Conservation (phyloP, 2,797 vertebrate species). For the Microchirus variegatus region DNA sequence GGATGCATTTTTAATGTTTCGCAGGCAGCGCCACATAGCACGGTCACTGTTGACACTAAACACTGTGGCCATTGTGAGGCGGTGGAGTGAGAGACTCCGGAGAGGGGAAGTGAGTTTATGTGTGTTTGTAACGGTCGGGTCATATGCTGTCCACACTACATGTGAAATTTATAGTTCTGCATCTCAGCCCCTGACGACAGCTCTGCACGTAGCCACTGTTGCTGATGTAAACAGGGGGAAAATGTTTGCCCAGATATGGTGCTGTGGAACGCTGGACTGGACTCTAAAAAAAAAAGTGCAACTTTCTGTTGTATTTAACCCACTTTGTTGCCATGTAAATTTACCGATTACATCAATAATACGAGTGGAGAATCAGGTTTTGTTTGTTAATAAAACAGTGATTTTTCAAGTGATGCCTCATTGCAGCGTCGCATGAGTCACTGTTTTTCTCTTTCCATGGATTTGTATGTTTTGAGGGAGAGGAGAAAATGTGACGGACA, state of each 20-base stretch:
- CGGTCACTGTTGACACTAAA: slow-evolving; percentile 59
- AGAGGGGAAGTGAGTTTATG: slow-evolving; percentile 26
- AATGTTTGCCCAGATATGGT: not conserved
- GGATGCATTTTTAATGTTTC: slow-evolving; percentile 63
- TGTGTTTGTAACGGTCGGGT: slow-evolving; percentile 25
- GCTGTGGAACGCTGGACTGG: not conserved
- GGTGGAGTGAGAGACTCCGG: slow-evolving; percentile 29
- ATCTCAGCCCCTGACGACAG: not conserved
- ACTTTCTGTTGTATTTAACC: not conserved
- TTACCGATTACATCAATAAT: not conserved
- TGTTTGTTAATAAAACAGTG: not conserved
- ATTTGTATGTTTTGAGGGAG: slow-evolving; percentile 9
- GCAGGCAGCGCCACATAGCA: slow-evolving; percentile 40
- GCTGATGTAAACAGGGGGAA: not conserved
- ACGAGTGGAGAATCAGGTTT: not conserved
- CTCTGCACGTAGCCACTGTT: not conserved
- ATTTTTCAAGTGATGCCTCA: not conserved
- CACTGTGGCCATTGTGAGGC: slow-evolving; percentile 59
- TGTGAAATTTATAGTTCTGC: slow-evolving; percentile 23
- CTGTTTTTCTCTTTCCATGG: not conserved
- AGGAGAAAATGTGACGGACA: slow-evolving; percentile 4
- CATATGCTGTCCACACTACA: slow-evolving; percentile 21
- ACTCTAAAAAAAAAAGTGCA: not conserved
- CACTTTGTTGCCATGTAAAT: not conserved
- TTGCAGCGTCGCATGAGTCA: not conserved